Percentiles rank a stretch among this genome's conserved stretches.
Evolutionary conservation across 2,888 invertebrate genomes (phyloP).

Genomic region (Clitarchus hookeri): DNA sequence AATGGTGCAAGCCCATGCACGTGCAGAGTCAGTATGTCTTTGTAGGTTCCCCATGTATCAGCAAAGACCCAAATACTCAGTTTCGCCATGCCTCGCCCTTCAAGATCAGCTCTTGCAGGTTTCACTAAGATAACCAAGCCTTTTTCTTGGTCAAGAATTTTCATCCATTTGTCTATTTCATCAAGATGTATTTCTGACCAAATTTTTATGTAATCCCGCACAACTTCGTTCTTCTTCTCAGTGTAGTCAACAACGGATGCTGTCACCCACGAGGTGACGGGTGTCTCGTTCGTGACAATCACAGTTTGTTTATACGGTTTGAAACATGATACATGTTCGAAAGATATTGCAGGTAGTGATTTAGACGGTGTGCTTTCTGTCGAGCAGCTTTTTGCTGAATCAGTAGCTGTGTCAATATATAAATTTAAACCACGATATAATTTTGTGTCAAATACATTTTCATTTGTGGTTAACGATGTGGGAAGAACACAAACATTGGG

Average conservation of each 20-base stretch:
- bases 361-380: no score
- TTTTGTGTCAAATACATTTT: no score
- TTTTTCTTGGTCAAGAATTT: neutral
- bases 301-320: neutral
- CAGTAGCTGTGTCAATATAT: neutral
- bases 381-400: neutral
- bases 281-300: slow-evolving; percentile 5
- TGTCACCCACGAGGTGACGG: neutral
- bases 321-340: neutral
- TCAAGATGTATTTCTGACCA: neutral
- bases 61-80: neutral
- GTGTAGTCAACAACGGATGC: neutral
- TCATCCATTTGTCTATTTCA: neutral
- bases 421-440: no score
- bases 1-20: neutral
- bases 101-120: neutral
- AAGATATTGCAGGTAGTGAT: neutral
- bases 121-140: neutral
- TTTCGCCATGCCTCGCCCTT: neutral
- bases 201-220: neutral
- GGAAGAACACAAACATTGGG: no score
- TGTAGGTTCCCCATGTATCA: slow-evolving; percentile 16
- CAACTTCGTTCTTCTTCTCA: neutral
- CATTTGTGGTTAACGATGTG: no score
- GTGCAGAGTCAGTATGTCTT: neutral